These are phyloP conservation scores for Hydropsyche tenuis DNA, from an alignment of 1,140 invertebrate species.

Conservation along the genomic window DNA sequence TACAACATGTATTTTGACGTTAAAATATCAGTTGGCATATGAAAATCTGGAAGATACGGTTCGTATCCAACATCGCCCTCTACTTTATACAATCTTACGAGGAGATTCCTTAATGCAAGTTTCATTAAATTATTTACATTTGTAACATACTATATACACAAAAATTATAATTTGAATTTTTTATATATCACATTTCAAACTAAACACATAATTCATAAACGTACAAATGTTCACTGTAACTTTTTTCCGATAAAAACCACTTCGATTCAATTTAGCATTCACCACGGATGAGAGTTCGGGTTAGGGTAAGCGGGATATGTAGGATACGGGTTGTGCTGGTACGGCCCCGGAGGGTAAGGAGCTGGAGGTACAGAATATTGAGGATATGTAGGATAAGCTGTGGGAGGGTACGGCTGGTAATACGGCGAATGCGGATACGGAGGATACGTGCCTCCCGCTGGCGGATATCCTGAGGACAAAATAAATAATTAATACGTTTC, in stretches of 20 bases:
- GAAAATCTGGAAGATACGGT: not conserved
- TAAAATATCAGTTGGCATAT: not conserved
- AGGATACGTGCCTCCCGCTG: constrained; percentile 57
- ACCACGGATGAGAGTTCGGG: constrained; percentile 56
- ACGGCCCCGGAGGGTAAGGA: constrained; percentile 55
- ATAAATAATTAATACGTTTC: no score
- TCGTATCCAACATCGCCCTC: not conserved
- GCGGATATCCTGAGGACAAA: constrained; percentile 56
- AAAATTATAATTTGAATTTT: not conserved
- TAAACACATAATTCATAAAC: not conserved
- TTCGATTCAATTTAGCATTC: constrained; percentile 44
- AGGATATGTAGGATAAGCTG: constrained; percentile 62
- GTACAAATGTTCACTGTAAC: not conserved
- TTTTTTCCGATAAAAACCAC: not conserved
- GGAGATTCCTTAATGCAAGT: constrained; percentile 25
- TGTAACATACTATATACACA: constrained; percentile 1
- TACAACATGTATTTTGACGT: not conserved
- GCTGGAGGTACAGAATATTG: constrained; percentile 53
- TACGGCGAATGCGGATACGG: constrained; percentile 61
- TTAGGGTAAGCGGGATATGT: constrained; percentile 62
- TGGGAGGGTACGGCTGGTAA: constrained; percentile 61
- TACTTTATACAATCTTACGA: constrained; percentile 22
- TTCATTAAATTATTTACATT: constrained; percentile 30
- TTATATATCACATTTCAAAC: constrained; percentile 11
- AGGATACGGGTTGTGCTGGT: constrained; percentile 59